phyloP scores from a whole-genome alignment of 2,113 vertebrate genomes.

The Raja brachyura region DNA sequence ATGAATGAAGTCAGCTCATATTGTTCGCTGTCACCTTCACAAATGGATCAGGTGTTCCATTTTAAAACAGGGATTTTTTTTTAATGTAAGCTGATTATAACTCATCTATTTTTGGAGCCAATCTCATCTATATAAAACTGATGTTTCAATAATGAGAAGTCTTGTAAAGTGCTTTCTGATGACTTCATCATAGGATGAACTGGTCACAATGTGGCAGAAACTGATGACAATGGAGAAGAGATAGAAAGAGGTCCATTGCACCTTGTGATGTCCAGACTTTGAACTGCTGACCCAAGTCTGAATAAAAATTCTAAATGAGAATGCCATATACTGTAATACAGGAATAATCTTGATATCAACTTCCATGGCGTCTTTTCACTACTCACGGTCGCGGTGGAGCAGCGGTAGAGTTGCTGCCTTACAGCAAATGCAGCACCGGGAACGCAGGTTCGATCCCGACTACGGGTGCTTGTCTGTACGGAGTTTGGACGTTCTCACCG shows the following conservation, averaged over 20 bases:
- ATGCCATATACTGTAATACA: background rate
- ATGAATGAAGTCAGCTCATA: conserved; percentile 27
- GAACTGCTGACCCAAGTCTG: background rate
- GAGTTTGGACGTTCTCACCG: no score
- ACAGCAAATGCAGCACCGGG: no score
- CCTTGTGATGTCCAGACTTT: background rate
- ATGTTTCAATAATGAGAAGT: background rate
- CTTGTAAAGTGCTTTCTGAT: background rate
- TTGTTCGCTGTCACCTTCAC: conserved; percentile 8
- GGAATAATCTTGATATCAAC: background rate
- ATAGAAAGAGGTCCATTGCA: background rate
- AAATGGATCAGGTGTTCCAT: conserved; percentile 20
- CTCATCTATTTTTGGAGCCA: background rate
- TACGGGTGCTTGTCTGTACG: no score
- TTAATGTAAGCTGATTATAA: conserved; percentile 6
- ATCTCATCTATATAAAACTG: background rate
- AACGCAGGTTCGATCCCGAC: no score
- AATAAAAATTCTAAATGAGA: background rate
- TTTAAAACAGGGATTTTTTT: background rate
- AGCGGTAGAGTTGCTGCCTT: no score
- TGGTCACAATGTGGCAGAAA: background rate
- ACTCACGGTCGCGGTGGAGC: no score
- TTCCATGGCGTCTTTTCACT: no score
- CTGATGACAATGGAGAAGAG: background rate
- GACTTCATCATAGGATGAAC: background rate